These are phyloP conservation scores for Pluvialis apricaria DNA, from an alignment of 2,113 vertebrate genomes.

Conservation along the genomic window DNA sequence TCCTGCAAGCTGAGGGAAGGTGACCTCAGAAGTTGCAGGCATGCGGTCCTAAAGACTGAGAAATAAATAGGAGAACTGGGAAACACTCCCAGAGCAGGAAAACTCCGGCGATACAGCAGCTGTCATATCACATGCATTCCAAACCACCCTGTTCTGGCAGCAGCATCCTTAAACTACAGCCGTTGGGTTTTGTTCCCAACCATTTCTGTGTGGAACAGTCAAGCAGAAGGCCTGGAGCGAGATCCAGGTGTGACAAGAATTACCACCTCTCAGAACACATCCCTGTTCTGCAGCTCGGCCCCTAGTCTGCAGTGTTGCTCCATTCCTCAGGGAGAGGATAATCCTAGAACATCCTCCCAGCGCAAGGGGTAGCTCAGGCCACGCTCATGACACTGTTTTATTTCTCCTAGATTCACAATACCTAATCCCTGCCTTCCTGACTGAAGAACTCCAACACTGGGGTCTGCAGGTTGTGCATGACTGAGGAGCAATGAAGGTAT, in stretches of 20 bases:
- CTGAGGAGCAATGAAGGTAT: background rate
- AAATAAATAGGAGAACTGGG: background rate
- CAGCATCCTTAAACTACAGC: background rate
- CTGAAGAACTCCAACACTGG: background rate
- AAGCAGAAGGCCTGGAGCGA: background rate
- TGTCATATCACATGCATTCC: background rate
- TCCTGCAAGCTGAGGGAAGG: background rate
- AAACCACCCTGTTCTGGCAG: background rate
- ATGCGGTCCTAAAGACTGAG: background rate
- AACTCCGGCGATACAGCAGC: background rate
- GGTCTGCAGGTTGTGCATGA: background rate
- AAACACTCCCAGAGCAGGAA: background rate
- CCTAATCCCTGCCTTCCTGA: background rate
- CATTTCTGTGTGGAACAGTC: background rate
- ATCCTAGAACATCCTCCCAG: background rate
- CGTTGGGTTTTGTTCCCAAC: background rate
- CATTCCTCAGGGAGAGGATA: background rate
- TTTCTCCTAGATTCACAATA: background rate
- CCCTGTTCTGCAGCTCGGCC: fast-evolving
- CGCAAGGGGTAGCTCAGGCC: background rate
- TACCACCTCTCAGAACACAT: background rate
- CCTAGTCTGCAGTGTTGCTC: background rate
- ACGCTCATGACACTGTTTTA: background rate
- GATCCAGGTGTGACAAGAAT: background rate
- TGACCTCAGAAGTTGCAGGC: background rate